phyloP scores from a whole-genome alignment of 2,113 vertebrate species.

The Hippocampus zosterae region DNA sequence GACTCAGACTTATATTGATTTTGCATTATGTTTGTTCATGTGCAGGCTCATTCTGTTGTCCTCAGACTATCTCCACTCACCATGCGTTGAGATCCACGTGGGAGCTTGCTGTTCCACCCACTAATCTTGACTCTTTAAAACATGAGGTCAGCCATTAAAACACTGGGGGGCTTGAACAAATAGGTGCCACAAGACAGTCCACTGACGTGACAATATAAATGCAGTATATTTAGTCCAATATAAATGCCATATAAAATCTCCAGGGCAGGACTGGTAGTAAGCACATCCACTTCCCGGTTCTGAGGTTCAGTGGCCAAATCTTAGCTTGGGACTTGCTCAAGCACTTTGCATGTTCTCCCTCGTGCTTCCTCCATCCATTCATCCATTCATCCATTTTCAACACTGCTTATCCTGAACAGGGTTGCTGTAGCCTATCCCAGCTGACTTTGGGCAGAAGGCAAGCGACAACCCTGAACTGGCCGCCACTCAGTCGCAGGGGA shows the following conservation, averaged over 20 bases:
- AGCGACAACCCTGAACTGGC: too few species aligned
- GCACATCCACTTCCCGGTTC: too few species aligned
- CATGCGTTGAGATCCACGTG: slow-evolving; percentile 15
- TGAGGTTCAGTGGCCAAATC: too few species aligned
- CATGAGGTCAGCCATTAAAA: not conserved
- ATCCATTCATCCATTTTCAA: too few species aligned
- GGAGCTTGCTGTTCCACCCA: not conserved
- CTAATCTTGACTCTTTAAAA: slow-evolving; percentile 1
- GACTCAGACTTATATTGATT: slow-evolving; percentile 14
- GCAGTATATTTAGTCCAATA: not conserved
- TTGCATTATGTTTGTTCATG: slow-evolving; percentile 8
- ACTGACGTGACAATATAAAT: not conserved
- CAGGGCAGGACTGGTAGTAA: not conserved
- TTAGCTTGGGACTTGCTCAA: too few species aligned
- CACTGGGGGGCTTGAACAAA: not conserved
- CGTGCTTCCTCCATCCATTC: too few species aligned
- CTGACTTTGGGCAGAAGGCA: too few species aligned
- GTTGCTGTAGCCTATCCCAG: too few species aligned
- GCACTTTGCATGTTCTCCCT: too few species aligned
- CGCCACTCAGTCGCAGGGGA: too few species aligned
- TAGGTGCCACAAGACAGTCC: too few species aligned
- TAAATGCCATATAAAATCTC: not conserved
- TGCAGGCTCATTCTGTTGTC: slow-evolving; percentile 32
- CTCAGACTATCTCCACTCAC: slow-evolving; percentile 38
- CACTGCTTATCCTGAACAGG: too few species aligned